Evolutionary conservation across 2,888 invertebrate genomes (phyloP).

Genomic region (Scaptomyza parva): DNA sequence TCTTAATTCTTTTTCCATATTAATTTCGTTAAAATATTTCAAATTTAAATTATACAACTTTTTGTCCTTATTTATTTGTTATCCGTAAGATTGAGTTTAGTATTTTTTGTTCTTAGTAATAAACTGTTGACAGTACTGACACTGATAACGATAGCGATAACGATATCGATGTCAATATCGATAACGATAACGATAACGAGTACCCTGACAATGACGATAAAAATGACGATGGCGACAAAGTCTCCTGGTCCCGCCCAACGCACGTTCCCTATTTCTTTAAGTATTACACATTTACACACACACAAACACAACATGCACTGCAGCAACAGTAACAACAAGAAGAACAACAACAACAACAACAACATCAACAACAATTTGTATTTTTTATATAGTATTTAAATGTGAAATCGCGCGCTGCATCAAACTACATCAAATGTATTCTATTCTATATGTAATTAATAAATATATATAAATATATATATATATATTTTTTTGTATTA

Average conservation of each 20-base stretch:
- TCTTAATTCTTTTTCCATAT: neutral
- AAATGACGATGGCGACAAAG: slow-evolving; percentile 13
- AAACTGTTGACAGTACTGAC: slow-evolving; percentile 2
- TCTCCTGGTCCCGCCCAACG: slow-evolving; percentile 45
- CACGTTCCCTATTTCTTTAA: slow-evolving; percentile 54
- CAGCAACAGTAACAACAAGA: slow-evolving; percentile 1
- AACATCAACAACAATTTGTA: slow-evolving; percentile 61
- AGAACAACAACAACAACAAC: slow-evolving; percentile 46
- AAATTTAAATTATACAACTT: neutral
- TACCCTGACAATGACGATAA: slow-evolving; percentile 13
- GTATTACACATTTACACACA: slow-evolving; percentile 47
- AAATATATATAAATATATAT: slow-evolving; percentile 18
- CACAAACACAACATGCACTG: slow-evolving; percentile 5
- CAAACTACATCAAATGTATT: slow-evolving; percentile 65
- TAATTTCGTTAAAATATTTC: neutral
- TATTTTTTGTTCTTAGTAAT: neutral
- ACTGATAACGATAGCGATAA: neutral
- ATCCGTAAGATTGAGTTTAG: neutral
- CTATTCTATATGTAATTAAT: slow-evolving; percentile 44
- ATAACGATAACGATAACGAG: neutral
- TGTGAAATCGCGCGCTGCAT: slow-evolving; percentile 41
- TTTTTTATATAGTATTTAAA: slow-evolving; percentile 78
- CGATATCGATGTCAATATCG: slow-evolving; percentile 5
- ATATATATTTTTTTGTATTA: slow-evolving; percentile 51
- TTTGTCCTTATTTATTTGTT: neutral